Conservation (phyloP, 2,888 invertebrate species). For the Apamea anceps region DNA sequence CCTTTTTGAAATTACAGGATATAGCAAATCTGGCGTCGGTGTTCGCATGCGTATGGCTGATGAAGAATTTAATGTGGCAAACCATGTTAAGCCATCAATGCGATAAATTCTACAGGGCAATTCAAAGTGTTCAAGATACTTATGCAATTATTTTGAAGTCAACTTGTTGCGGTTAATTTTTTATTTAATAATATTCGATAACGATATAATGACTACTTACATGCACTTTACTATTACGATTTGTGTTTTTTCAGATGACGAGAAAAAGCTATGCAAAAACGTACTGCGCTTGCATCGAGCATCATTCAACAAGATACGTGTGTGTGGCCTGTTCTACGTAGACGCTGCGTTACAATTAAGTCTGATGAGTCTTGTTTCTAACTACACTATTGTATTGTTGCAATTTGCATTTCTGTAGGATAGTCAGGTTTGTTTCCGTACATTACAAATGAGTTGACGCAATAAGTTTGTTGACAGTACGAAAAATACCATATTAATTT, state of each 20-base stretch:
- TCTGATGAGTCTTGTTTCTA: no score
- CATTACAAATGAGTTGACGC: no score
- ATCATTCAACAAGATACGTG: constrained; percentile 1
- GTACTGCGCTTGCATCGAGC: constrained; percentile 2
- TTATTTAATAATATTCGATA: not conserved
- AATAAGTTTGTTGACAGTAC: no score
- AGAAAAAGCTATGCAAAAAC: constrained; percentile 3
- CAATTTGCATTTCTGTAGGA: no score
- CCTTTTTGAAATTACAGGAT: no score
- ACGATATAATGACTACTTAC: no score
- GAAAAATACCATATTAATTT: no score
- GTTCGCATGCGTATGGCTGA: not conserved
- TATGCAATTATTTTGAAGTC: not conserved
- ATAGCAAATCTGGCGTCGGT: not conserved
- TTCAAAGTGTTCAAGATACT: not conserved
- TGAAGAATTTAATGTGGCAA: not conserved
- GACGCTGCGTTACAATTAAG: no score
- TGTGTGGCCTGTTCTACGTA: not conserved
- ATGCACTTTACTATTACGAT: no score
- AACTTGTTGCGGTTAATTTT: not conserved
- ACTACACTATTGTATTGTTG: no score
- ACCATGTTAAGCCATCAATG: constrained; percentile 1
- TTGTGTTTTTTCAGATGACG: not conserved
- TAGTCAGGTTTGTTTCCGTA: no score
- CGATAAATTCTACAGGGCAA: not conserved